Conservation (phyloP, 2,113 vertebrate species). For the Corythaeola cristata region DNA sequence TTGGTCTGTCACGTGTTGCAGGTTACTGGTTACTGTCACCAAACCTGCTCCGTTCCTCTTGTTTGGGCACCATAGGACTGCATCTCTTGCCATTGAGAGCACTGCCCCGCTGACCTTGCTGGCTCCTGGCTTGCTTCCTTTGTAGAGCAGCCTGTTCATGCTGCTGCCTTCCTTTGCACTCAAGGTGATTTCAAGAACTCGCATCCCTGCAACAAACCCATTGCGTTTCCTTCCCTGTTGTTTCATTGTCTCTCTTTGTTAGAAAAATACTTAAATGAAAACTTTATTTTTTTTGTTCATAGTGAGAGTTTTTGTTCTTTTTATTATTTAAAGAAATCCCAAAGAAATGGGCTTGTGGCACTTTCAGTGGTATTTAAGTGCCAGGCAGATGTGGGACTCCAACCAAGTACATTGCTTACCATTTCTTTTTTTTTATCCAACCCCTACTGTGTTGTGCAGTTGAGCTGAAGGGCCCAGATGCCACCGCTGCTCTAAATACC, state of each 20-base stretch:
- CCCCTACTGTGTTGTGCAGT: constrained; percentile 17
- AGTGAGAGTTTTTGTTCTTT: neutral
- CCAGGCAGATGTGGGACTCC: constrained; percentile 22
- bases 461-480: constrained; percentile 51
- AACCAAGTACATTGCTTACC: neutral
- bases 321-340: neutral
- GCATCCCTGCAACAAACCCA: neutral
- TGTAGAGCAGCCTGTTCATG: neutral
- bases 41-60: fast-evolving
- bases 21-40: neutral
- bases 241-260: neutral
- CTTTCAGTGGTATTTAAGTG: neutral
- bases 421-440: neutral
- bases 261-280: neutral
- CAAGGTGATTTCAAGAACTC: neutral
- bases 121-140: neutral
- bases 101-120: neutral
- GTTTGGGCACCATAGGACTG: neutral
- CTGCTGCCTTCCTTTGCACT: neutral
- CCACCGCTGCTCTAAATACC: constrained; percentile 28
- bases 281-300: neutral
- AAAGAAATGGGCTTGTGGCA: neutral
- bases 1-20: neutral
- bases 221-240: neutral
- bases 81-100: neutral